Evolutionary conservation across 2,113 vertebrate species (phyloP), one percentile per base, ranked within the genome.

Genomic region (Tor tambroides): DNA sequence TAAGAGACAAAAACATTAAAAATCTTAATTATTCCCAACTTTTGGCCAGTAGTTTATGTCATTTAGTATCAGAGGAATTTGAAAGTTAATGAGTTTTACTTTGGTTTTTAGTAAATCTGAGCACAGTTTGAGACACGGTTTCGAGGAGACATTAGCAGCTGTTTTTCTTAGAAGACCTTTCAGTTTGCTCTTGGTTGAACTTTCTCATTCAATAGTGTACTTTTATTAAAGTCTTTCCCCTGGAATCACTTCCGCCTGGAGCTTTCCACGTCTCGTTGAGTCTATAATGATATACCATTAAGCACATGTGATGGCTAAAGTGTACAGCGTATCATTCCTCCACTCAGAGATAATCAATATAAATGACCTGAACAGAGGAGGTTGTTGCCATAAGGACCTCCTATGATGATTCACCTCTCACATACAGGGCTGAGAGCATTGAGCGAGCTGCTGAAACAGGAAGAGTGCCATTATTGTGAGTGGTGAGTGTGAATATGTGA

Each of bases 401-500:
- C 61, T n/a, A 12, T 67, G 61, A 49, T 77, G 74, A 77, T 49
- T 51, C 74, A n/a, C n/a, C n/a, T n/a, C n/a, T n/a, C n/a, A n/a
- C n/a, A n/a, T n/a, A n/a, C n/a, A 43, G 71, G 14, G 7, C n/a
- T 15, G 72, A n/a, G n/a, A 43, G 69, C 43, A 69, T 49, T 71
- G 4, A 51, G 30, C 80, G 56, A 54, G 75, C 71, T 63, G 72
- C 77, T 49, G 65, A 86, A 71, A 67, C 61, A 19, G 65, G 30
- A 81, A 77, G 46, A 61, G 41, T 54, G 38, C 28, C 51, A 41
- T 84, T 84, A 77, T n/a, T 30, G 41, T 15, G 74, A 77, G 77
- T 56, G 46, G 49, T 74, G 7, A 46, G 83, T 81, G 74, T 79
- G 32, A 88, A 89, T 83, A 85, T 86, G 67, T 87, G 54, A 46